phyloP scores from a whole-genome alignment of 2,797 vertebrate genomes.

The Apodemus agrarius region DNA sequence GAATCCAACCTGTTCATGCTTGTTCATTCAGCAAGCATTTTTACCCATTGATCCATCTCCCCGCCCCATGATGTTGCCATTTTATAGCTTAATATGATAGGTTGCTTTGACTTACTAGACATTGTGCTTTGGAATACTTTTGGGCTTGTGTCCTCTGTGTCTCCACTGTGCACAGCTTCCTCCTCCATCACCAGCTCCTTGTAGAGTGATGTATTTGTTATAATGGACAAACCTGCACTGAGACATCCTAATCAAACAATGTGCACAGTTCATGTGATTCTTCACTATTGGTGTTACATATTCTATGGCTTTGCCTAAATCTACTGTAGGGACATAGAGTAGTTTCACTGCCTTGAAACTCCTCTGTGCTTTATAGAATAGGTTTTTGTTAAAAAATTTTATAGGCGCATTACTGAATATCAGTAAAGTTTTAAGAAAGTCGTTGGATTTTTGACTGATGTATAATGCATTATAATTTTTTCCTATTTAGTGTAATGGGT shows the following conservation, averaged over 20 bases:
- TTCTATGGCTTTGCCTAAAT: background rate
- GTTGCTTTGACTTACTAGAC: background rate
- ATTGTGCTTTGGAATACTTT: background rate
- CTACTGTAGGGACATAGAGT: background rate
- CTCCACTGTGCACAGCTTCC: background rate
- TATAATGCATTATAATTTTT: slow-evolving; percentile 26
- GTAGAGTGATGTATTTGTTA: background rate
- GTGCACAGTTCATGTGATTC: background rate
- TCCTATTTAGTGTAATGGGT: slow-evolving; percentile 49
- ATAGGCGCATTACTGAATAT: background rate
- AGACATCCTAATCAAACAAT: background rate
- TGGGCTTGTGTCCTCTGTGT: background rate
- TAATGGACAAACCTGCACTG: background rate
- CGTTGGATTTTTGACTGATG: slow-evolving; percentile 43
- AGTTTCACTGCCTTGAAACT: background rate
- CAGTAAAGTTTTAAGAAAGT: slow-evolving; percentile 53
- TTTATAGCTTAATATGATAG: background rate
- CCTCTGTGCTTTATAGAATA: background rate
- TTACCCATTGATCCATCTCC: background rate
- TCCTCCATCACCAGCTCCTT: background rate
- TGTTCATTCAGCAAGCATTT: background rate
- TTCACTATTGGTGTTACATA: background rate
- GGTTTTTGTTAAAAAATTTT: background rate
- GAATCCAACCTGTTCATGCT: background rate
- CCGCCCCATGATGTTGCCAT: background rate